These are phyloP conservation scores for Hypomesus transpacificus DNA, from an alignment of 2,113 vertebrate species.

Conservation along the genomic window DNA sequence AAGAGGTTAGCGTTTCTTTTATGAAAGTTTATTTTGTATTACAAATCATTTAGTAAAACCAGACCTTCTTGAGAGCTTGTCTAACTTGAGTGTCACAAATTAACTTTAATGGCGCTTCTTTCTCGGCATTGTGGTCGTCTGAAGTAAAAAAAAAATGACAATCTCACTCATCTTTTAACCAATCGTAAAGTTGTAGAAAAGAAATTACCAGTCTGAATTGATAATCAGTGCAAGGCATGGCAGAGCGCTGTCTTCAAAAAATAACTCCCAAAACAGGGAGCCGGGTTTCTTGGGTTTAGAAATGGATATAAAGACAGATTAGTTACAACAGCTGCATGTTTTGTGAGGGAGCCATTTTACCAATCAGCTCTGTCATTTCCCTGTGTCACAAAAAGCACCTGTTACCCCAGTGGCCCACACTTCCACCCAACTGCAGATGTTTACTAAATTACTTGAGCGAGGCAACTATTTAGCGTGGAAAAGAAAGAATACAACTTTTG, in stretches of 20 bases:
- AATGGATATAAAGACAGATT: not conserved
- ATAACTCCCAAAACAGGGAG: not conserved
- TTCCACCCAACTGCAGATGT: slow-evolving; percentile 8
- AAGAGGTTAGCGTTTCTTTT: not conserved
- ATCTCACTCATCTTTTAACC: not conserved
- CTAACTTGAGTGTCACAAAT: too few species aligned
- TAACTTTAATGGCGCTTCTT: too few species aligned
- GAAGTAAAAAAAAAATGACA: too few species aligned
- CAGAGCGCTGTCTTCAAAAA: not conserved
- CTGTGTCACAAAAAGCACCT: slow-evolving; percentile 5
- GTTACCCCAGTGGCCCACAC: slow-evolving; percentile 8
- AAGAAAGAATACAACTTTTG: too few species aligned
- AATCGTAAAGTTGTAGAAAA: not conserved
- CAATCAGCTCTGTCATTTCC: slow-evolving; percentile 13
- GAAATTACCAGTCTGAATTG: not conserved
- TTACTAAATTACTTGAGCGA: not conserved
- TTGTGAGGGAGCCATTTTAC: slow-evolving; percentile 6
- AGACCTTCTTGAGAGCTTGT: too few species aligned
- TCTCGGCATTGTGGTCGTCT: too few species aligned
- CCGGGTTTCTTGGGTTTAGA: not conserved
- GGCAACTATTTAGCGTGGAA: not conserved
- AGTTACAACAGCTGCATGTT: slow-evolving; percentile 13
- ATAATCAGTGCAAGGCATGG: not conserved
- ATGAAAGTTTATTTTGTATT: not conserved
- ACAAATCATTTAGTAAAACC: too few species aligned